A percentile compares a stretch with the other conserved stretches of the same genome.
phyloP scores from a whole-genome alignment of 2,797 vertebrate genomes.

The Denticeps clupeoides region DNA sequence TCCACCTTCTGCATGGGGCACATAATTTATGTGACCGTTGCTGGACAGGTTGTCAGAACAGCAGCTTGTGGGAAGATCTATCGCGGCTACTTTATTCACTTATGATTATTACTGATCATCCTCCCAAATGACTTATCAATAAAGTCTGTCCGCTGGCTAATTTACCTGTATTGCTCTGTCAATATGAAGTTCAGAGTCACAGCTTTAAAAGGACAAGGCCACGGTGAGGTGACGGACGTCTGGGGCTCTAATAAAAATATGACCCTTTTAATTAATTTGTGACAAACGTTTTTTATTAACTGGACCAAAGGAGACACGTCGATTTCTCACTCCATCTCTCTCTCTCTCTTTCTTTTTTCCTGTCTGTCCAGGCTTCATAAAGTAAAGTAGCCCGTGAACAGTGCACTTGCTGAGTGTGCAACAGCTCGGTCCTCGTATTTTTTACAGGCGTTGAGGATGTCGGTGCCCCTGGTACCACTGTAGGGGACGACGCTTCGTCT shows the following conservation, averaged over 20 bases:
- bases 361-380: conserved; percentile 3
- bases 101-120: conserved; percentile 82
- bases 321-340: conserved; percentile 12
- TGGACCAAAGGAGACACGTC: conserved; percentile 13
- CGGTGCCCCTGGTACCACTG: too few species aligned
- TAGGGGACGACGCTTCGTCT: too few species aligned
- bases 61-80: conserved; percentile 47
- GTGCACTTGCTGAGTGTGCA: too few species aligned
- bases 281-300: conserved; percentile 22
- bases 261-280: conserved; percentile 56
- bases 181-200: conserved; percentile 66
- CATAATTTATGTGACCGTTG: conserved; percentile 38
- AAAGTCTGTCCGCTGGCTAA: conserved; percentile 55
- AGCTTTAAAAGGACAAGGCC: conserved; percentile 62
- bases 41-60: conserved; percentile 28
- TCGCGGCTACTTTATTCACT: conserved; percentile 60
- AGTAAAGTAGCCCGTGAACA: neutral
- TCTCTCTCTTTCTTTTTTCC: conserved; percentile 1
- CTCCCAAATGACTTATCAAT: conserved; percentile 70
- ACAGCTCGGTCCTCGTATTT: too few species aligned
- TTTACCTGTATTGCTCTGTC: conserved; percentile 67
- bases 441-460: too few species aligned
- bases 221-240: conserved; percentile 53
- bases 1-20: conserved; percentile 51
- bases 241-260: conserved; percentile 45